phyloP scores from a whole-genome alignment of 2,797 vertebrate species.

The Cyprinodon diabolis region DNA sequence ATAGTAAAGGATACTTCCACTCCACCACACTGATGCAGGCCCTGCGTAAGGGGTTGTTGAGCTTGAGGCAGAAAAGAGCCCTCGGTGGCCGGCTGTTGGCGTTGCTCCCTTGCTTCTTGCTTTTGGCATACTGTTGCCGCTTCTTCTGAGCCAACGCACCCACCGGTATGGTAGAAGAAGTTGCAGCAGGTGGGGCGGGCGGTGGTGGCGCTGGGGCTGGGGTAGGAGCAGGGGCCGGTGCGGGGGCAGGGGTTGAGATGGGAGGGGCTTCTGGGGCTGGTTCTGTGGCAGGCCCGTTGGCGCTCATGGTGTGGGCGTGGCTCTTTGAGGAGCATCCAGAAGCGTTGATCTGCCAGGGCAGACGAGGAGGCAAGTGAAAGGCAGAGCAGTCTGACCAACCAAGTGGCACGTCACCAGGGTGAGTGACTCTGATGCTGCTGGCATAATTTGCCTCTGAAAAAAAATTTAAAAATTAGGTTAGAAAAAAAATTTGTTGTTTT shows the following conservation, averaged over 20 bases:
- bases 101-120: conserved; percentile 97
- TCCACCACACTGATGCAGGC: conserved; percentile 99
- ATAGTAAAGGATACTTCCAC: conserved; percentile 98
- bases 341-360: conserved; percentile 94
- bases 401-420: conserved; percentile 93
- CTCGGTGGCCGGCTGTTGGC: conserved; percentile 94
- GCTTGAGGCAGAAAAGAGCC: conserved; percentile 97
- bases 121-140: conserved; percentile 98
- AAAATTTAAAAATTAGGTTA: conserved; percentile 43
- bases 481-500: background rate
- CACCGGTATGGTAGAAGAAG: conserved; percentile 84
- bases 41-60: conserved; percentile 98
- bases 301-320: conserved; percentile 96
- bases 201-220: conserved; percentile 78
- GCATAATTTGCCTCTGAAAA: conserved; percentile 94
- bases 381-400: conserved; percentile 87
- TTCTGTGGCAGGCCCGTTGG: conserved; percentile 84
- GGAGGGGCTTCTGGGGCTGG: conserved; percentile 80
- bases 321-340: conserved; percentile 89
- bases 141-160: conserved; percentile 98
- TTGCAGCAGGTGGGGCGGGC: conserved; percentile 61
- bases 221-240: conserved; percentile 81
- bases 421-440: conserved; percentile 91
- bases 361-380: conserved; percentile 85
- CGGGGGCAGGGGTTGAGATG: conserved; percentile 68